Evolutionary conservation across 2,888 invertebrate genomes (phyloP).

Genomic region (Amphimallon solstitiale): DNA sequence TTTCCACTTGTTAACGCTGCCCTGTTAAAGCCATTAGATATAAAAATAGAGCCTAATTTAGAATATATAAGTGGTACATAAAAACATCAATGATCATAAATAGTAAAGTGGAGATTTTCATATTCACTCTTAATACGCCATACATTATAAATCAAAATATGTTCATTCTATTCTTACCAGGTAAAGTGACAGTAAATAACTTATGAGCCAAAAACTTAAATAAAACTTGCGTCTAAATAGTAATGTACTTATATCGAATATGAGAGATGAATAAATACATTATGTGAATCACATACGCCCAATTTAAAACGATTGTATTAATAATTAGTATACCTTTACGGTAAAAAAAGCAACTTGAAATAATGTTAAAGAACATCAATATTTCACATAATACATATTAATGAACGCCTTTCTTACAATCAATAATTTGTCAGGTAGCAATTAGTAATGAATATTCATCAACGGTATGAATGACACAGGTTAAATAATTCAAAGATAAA

Average conservation of each 20-base stretch:
- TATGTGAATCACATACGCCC: constrained; percentile 27
- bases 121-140: not conserved
- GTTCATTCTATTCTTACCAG: constrained; percentile 21
- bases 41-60: too few relatives aligned
- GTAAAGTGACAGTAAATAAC: constrained; percentile 11
- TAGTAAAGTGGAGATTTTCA: too few relatives aligned
- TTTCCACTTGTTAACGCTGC: too few relatives aligned
- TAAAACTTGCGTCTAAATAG: constrained; percentile 18
- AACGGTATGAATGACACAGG: constrained; percentile 20
- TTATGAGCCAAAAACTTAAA: constrained; percentile 7
- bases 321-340: not conserved
- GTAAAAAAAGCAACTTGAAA: not conserved
- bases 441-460: constrained; percentile 25
- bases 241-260: constrained; percentile 1
- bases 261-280: constrained; percentile 7
- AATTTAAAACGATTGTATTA: constrained; percentile 19
- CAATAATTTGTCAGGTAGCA: constrained; percentile 23
- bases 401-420: constrained; percentile 25
- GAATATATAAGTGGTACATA: too few relatives aligned
- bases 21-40: too few relatives aligned
- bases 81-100: too few relatives aligned
- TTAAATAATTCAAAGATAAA: constrained; percentile 17
- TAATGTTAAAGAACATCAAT: constrained; percentile 10
- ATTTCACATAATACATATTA: constrained; percentile 30
- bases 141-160: constrained; percentile 18